Percentiles rank a stretch among this genome's conserved stretches.
These are phyloP conservation scores for Tanytarsus gracilentus DNA, from an alignment of 2,888 invertebrate species.

Conservation along the genomic window DNA sequence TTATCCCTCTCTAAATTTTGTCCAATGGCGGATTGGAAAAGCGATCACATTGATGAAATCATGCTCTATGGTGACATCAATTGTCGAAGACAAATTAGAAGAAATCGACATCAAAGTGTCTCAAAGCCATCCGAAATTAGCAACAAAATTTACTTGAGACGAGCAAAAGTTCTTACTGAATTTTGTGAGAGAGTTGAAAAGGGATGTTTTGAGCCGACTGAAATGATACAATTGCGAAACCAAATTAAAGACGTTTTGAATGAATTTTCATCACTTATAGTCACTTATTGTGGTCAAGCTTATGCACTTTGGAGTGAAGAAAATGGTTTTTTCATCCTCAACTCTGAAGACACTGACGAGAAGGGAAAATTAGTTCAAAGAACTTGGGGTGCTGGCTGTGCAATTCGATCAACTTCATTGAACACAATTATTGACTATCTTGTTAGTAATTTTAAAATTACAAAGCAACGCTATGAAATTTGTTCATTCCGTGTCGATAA, in stretches of 20 bases:
- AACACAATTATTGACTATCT: constrained; percentile 2
- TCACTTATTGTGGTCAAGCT: constrained; percentile 30
- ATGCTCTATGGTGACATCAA: constrained; percentile 20
- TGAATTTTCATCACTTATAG: constrained; percentile 30
- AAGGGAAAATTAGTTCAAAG: constrained; percentile 22
- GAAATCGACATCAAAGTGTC: constrained; percentile 28
- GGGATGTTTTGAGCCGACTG: constrained; percentile 15
- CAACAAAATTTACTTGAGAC: constrained; percentile 31
- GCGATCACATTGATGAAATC: constrained; percentile 19
- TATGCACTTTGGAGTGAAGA: constrained; percentile 32
- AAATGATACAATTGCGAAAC: neutral
- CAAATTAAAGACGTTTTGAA: constrained; percentile 29
- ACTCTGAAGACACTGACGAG: constrained; percentile 30
- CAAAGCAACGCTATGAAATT: constrained; percentile 12
- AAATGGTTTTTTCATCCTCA: constrained; percentile 29
- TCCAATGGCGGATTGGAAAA: constrained; percentile 19
- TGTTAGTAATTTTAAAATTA: neutral
- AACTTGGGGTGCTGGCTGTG: constrained; percentile 22
- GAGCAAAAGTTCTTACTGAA: constrained; percentile 31
- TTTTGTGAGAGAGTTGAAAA: constrained; percentile 28
- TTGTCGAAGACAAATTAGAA: constrained; percentile 23
- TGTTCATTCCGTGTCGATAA: constrained; percentile 9
- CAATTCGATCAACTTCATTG: constrained; percentile 5
- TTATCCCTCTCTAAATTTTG: neutral
- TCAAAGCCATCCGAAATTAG: constrained; percentile 32